Evolutionary conservation across 2,888 invertebrate genomes (phyloP), one percentile per base, ranked within the genome.

Genomic region (Timema podura): DNA sequence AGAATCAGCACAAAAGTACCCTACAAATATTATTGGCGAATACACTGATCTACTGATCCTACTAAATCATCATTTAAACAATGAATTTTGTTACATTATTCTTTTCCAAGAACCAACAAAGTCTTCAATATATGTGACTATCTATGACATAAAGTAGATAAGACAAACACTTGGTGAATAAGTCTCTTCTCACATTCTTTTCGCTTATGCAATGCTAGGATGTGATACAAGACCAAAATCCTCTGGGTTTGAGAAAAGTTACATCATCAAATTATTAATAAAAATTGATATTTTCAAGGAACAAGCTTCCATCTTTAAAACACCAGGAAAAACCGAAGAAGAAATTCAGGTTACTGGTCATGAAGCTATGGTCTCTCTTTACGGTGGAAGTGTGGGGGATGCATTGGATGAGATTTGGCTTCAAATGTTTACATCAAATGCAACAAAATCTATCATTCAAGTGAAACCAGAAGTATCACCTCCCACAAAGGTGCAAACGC

Each of bases 181-280:
- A 61, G 30, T 61, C 61, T 61, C 16, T 16, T 61, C 16, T 61
- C 61, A 61, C 61, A 61, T 61, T 61, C 61, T 61, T 16, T 15
- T 61, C 16, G 16, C 61, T 61, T 16, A 61, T 30, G 61, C 30
- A 61, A 61, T 61, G 16, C 30, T 61, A 15, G 61, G 61, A 61
- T 61, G 30, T 61, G 5, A 30, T 30, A 61, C 61, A 61, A 61
- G 0, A 44, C 30, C 30, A 61, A 30, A 61, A 44, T 45, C 61
- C 7, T 61, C 30, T 30, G 44, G 61, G 44, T 44, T 61, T 44
- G 61, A 9, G 13, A 6, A 61, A 61, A 61, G 9, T 30, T 9
- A 61, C 61, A 6, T 61, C n/a, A n/a, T n/a, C 13, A 2, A 61
- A 61, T 30, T 61, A 6, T 61, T 61, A 61, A 16, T 10, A 45